A percentile compares a stretch with the other conserved stretches of the same genome.
Conservation (phyloP, 2,888 invertebrate species). For the Drosophila gaucha region DNA sequence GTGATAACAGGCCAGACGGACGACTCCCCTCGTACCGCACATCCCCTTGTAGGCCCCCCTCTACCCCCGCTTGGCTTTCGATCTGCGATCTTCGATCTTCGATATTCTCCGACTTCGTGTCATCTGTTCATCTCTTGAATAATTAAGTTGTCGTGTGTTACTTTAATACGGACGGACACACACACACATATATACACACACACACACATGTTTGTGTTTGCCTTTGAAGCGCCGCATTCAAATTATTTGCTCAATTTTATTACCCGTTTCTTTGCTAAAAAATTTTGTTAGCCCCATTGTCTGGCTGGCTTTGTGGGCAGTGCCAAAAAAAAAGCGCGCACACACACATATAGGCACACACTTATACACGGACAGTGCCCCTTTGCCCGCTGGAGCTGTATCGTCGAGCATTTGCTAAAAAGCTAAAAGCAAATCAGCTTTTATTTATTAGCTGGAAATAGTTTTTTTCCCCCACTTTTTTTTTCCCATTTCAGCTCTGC, state of each 20-base stretch:
- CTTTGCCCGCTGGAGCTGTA: background rate
- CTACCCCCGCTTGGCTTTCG: background rate
- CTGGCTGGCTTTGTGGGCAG: conserved; percentile 15
- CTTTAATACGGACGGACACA: conserved; percentile 48
- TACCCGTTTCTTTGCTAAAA: conserved; percentile 44
- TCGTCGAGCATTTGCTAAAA: conserved; percentile 43
- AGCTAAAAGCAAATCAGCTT: conserved; percentile 64
- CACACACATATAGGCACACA: background rate
- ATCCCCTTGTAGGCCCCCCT: no score
- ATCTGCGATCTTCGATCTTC: conserved; percentile 19
- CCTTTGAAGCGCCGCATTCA: conserved; percentile 61
- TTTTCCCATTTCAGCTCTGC: no score
- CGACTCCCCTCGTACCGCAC: background rate
- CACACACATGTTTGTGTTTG: conserved; percentile 23
- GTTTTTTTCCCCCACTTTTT: conserved; percentile 28
- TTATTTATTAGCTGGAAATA: conserved; percentile 67
- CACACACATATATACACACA: background rate
- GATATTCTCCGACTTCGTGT: conserved; percentile 21
- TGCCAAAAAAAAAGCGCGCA: conserved; percentile 7
- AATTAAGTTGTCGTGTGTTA: conserved; percentile 73
- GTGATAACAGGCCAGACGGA: conserved; percentile 62
- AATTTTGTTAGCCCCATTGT: conserved; percentile 40
- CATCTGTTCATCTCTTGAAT: conserved; percentile 58
- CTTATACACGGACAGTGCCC: background rate
- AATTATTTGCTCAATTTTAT: conserved; percentile 70